Base-by-base conservation (phyloP, 1,140 invertebrate species). In the Neodiprion lecontei region DNA sequence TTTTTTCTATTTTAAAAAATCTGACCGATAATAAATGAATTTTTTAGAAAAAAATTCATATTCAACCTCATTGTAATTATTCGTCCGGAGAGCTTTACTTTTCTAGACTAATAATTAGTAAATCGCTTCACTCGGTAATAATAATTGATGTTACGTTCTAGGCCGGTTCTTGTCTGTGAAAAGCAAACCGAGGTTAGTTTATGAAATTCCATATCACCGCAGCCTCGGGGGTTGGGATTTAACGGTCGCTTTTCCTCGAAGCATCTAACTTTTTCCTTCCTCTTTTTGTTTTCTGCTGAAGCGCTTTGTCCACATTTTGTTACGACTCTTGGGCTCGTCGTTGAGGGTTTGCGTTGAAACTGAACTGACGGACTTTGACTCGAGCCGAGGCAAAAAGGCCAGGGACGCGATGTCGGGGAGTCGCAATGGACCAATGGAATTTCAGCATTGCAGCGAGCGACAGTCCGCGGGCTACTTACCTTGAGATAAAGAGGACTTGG, bases 401-500 rank as follows among this genome's bases (percentile, higher is more conserved):
- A 61, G 53, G 2, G 53, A 61, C 7, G 11, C 53, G n/a, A 61
- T 61, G 28, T 61, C 7, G 11, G n/a, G 11, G 53, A 61, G 11
- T 40, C 28, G 53, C 53, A n/a, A 61, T 17, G 53, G 11, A 0
- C 53, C 53, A 61, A 61, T 61, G 53, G 5, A 40, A 40, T 40
- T 40, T 4, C 53, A 61, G 53, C 8, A 61, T 17, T 9, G 53
- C 53, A 61, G 28, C 28, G 28, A 61, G 53, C n/a, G 53, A 61
- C 53, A 61, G 11, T 61, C 53, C 53, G 53, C 53, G 53, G n/a
- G 53, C 53, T 61, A 61, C 53, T 61, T 61, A 21, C 69, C 53
- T 67, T 71, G 68, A 75, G 74, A 75, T 75, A 75, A 75, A 75
- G 74, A 75, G 71, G 74, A 69, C 71, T 71, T 67, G 69, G 70